Conservation (phyloP, 2,797 vertebrate genomes). For the Mus caroli region DNA sequence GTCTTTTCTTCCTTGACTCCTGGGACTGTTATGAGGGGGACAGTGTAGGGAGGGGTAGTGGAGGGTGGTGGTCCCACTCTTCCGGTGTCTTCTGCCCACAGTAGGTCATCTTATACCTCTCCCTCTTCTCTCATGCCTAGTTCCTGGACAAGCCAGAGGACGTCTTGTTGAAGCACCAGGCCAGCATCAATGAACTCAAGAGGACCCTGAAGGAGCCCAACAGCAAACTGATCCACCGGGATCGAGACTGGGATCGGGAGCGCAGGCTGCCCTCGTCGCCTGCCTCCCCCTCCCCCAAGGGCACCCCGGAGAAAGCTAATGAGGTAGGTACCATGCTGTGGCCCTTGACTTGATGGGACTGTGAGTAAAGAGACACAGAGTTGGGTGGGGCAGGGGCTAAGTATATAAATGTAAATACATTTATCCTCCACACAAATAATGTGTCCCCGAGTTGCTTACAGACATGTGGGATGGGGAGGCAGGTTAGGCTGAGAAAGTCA, state of each 20-base stretch:
- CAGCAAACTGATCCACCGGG: conserved; percentile 96
- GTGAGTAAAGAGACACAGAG: neutral
- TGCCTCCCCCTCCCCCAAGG: conserved; percentile 92
- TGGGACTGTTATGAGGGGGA: neutral
- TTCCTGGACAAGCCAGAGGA: conserved; percentile 99
- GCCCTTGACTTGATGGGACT: neutral
- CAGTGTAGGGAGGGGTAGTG: neutral
- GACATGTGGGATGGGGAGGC: neutral
- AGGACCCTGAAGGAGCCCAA: conserved; percentile 97
- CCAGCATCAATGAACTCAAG: conserved; percentile 99
- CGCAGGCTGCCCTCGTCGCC: conserved; percentile 96
- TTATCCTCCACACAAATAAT: neutral
- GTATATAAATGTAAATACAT: too few relatives aligned
- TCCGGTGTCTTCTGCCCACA: fast-evolving
- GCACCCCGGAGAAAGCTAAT: conserved; percentile 93
- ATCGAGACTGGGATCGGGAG: conserved; percentile 91
- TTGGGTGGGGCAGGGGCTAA: neutral
- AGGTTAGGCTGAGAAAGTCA: neutral
- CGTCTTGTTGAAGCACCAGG: conserved; percentile 98
- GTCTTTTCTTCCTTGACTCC: neutral
- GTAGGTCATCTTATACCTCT: neutral
- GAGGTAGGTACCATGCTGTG: conserved; percentile 87
- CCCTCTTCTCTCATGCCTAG: conserved; percentile 57
- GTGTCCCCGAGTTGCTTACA: neutral
- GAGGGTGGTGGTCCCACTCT: neutral